Base-by-base conservation (phyloP, 2,888 invertebrate species). In the Agriopis leucophaearia region DNA sequence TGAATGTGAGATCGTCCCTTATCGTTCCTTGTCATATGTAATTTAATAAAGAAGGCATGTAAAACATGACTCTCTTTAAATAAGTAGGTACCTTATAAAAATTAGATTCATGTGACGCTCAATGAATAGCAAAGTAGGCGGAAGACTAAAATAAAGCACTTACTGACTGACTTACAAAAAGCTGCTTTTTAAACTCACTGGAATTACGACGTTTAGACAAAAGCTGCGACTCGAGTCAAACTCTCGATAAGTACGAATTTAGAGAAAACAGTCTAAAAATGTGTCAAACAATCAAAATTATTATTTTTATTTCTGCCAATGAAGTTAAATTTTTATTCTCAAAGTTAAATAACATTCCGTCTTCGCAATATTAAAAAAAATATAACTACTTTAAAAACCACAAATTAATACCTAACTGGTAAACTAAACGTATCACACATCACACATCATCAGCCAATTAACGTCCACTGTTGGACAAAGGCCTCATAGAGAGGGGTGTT, bases 41-140 rank as follows among this genome's bases (percentile, higher is more conserved):
- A 55, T 60, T 42, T 36, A 44, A 44, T 48, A 42, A n/a, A 50
- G 44, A 42, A 44, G 60, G 38, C 61, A 61, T 50, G 61, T 66
- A 59, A 65, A 45, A 65, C 64, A 65, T 61, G 38, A 47, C 7
- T 38, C 44, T 45, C 36, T 6, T 35, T 61, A 61, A 54, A 38
- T 59, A 59, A 40, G 55, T 55, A 50, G 48, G 36, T 40, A 66
- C 38, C 44, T 62, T 56, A 57, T 35, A 65, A 54, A 35, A 65
- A 65, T 66, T 35, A 61, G 66, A 56, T 61, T 66, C 62, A 66
- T 62, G 66, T 62, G 51, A 66, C 57, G 45, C 61, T 27, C 66
- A 62, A 66, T 62, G 66, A 59, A 65, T 65, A 65, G 27, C 42
- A 54, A 59, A 65, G 58, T 47, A 57, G 66, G 60, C 50, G 15